phyloP scores from a whole-genome alignment of 2,888 invertebrate genomes.

The Myopa testacea region DNA sequence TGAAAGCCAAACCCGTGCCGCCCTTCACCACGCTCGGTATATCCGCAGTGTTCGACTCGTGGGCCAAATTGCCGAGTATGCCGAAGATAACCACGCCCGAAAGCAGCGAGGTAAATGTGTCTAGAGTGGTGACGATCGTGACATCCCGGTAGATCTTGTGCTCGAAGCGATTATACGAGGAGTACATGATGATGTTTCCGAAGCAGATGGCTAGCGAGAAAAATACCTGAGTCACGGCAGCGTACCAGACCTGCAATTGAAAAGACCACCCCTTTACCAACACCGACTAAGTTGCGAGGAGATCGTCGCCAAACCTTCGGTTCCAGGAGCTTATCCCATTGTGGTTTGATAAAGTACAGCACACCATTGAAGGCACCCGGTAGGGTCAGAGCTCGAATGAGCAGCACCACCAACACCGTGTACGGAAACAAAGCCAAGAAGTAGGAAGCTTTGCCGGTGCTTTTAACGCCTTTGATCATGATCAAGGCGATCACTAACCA shows the following conservation, averaged over 20 bases:
- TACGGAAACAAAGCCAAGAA: constrained; percentile 79
- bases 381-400: constrained; percentile 73
- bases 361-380: constrained; percentile 75
- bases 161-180: constrained; percentile 73
- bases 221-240: constrained; percentile 75
- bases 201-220: constrained; percentile 75
- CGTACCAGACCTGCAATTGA: constrained; percentile 72
- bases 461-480: constrained; percentile 72
- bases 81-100: constrained; percentile 88
- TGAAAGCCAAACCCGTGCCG: constrained; percentile 84
- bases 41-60: constrained; percentile 73
- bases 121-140: constrained; percentile 82
- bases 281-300: neutral
- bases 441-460: constrained; percentile 76
- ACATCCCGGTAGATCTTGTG: constrained; percentile 78
- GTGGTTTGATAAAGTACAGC: constrained; percentile 75
- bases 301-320: constrained; percentile 52
- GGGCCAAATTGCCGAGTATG: constrained; percentile 83
- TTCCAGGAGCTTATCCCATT: constrained; percentile 71
- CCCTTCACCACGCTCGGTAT: constrained; percentile 76
- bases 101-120: constrained; percentile 84
- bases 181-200: constrained; percentile 74
- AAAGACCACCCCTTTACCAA: neutral
- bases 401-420: constrained; percentile 72
- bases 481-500: constrained; percentile 71